Evolutionary conservation across 2,888 invertebrate species (phyloP).

Genomic region (Eudasyphora cyanicolor): DNA sequence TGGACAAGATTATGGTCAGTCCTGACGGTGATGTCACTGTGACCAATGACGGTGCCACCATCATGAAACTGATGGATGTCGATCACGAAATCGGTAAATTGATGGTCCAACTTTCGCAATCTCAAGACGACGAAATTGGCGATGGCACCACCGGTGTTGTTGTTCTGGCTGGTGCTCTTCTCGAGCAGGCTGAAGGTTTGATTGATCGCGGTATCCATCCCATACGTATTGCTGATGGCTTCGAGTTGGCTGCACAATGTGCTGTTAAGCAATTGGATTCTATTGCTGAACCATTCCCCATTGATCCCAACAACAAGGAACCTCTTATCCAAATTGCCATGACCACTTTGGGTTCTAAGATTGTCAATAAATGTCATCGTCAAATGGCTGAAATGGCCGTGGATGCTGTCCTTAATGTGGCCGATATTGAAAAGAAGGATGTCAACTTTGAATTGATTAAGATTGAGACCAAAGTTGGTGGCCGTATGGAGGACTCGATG

Average conservation of each 20-base stretch:
- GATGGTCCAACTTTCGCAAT: constrained; percentile 98
- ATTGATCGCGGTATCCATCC: constrained; percentile 99
- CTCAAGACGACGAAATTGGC: constrained; percentile 99
- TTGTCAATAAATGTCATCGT: constrained; percentile 97
- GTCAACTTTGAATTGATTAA: constrained; percentile 99
- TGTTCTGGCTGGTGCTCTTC: constrained; percentile 88
- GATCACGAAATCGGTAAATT: constrained; percentile 99
- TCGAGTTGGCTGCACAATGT: constrained; percentile 95
- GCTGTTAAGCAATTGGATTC: constrained; percentile 92
- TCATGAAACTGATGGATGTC: constrained; percentile 98
- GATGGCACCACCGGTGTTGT: constrained; percentile 99
- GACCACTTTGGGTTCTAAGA: constrained; percentile 99
- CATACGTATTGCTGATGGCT: constrained; percentile 98
- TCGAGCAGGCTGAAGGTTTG: constrained; percentile 96
- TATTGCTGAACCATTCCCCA: constrained; percentile 94
- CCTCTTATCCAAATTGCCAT: constrained; percentile 96
- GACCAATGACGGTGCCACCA: constrained; percentile 99
- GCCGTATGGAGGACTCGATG: constrained; percentile 97
- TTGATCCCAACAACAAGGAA: constrained; percentile 90
- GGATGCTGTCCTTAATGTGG: constrained; percentile 96
- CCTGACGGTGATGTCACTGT: constrained; percentile 98
- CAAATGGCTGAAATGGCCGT: constrained; percentile 99
- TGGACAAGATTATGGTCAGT: constrained; percentile 99
- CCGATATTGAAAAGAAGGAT: constrained; percentile 93
- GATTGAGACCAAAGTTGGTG: constrained; percentile 98